Evolutionary conservation across 2,113 vertebrate species (phyloP).

Genomic region (Cyprinodon tularosa): DNA sequence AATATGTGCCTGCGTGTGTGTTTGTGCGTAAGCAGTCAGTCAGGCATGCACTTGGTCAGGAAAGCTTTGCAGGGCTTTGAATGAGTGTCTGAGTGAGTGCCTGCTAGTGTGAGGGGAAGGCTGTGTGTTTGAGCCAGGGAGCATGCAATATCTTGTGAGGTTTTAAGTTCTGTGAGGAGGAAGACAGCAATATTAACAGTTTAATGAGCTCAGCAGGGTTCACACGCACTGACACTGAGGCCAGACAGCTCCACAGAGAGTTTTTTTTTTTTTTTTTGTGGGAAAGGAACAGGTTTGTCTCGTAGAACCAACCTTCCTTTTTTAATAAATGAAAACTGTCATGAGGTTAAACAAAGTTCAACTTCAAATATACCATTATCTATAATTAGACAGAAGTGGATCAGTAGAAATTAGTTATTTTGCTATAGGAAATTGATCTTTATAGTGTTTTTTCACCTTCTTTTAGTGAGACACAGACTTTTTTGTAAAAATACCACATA

Average conservation of each 20-base stretch:
- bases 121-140: constrained; percentile 34
- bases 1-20: constrained; percentile 27
- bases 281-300: constrained; percentile 65
- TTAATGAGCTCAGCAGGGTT: constrained; percentile 65
- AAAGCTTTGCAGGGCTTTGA: constrained; percentile 65
- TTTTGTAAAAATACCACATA: neutral
- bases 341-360: constrained; percentile 64
- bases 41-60: constrained; percentile 67
- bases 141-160: constrained; percentile 53
- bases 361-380: constrained; percentile 18
- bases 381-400: constrained; percentile 15
- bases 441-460: neutral
- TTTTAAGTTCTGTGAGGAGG: constrained; percentile 55
- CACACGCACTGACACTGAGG: constrained; percentile 33
- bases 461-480: neutral
- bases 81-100: constrained; percentile 26
- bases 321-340: constrained; percentile 58
- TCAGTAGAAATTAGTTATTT: constrained; percentile 9
- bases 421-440: constrained; percentile 15
- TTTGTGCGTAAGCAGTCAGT: constrained; percentile 58
- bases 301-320: constrained; percentile 46
- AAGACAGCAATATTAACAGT: constrained; percentile 62
- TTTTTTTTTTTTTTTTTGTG: constrained; percentile 1
- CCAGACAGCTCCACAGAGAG: constrained; percentile 37
- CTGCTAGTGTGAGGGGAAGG: constrained; percentile 26